Percentiles rank a stretch among this genome's conserved stretches.
Conservation (phyloP, 2,797 vertebrate genomes). For the Pseudopleuronectes americanus region DNA sequence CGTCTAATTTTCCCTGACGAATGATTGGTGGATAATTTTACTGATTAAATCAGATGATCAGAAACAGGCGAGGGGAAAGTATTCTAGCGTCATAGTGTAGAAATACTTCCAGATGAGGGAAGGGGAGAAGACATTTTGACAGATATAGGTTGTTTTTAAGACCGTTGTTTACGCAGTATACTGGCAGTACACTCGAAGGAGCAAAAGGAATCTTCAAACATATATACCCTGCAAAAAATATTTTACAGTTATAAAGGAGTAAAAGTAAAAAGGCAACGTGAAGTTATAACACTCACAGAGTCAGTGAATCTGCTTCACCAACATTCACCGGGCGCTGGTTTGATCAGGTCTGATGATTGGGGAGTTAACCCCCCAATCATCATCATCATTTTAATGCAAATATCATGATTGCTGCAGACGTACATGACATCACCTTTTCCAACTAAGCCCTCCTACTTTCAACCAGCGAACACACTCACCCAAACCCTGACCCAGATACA, state of each 20-base stretch:
- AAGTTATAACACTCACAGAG: no score
- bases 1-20: conserved; percentile 17
- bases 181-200: not conserved
- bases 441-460: no score
- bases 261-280: no score
- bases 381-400: conserved; percentile 5
- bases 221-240: no score
- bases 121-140: conserved; percentile 20
- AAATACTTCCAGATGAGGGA: conserved; percentile 25
- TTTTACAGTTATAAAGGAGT: no score
- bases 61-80: conserved; percentile 25
- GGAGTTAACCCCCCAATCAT: not conserved
- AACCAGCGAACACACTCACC: no score
- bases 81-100: conserved; percentile 3
- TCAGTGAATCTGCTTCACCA: no score
- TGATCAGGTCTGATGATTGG: no score
- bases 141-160: conserved; percentile 13
- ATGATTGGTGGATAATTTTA: conserved; percentile 18
- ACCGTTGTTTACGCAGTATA: no score
- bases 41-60: conserved; percentile 39
- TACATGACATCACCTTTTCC: no score
- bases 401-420: not conserved
- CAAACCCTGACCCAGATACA: not conserved
- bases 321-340: no score
- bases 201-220: not conserved